Evolutionary conservation across 2,797 vertebrate species (phyloP), one percentile per base, ranked within the genome.

Genomic region (Lepus oiostolus): DNA sequence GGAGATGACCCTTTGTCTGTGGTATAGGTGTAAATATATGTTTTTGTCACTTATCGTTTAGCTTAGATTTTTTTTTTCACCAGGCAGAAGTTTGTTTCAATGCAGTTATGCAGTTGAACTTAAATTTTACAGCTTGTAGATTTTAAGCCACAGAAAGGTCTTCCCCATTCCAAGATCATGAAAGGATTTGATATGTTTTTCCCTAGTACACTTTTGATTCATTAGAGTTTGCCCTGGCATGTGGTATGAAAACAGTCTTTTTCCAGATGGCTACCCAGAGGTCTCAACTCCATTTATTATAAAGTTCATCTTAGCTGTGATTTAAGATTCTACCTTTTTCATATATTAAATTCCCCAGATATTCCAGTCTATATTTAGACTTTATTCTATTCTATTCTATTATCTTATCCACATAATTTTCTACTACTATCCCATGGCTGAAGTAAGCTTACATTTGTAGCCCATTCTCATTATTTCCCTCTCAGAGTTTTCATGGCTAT

Each of bases 191-290:
- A 47, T 70, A 24, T 63, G n/a, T 84, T 86, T 93, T 80, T 71
- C 91, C 84, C 60, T 67, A 75, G 35, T 71, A 71, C 3, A 54
- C 62, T 83, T 96, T 94, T 89, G 35, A 80, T 82, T 84, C 22
- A 47, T 38, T 93, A 35, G 54, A 14, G 32, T 87, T 93, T 91
- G 50, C 52, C 42, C 12, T 74, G 75, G 50, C 62, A 5, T 24
- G 5, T 52, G 19, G 6, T 74, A 17, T 68, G 30, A 75, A 85
- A 81, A 80, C 22, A 95, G 63, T 86, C 30, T 80, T 93, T 92
- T 92, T 75, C 67, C 21, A 72, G 24, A 85, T 87, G 77, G n/a
- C 52, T 65, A 32, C 60, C 17, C 30, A 58, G 17, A 80, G 67
- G 32, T 42, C 19, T 50, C n/a, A 87, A 68, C 1, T 90, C 52